Conservation (phyloP, 1,140 invertebrate genomes). For the Temnothorax nylanderi region DNA sequence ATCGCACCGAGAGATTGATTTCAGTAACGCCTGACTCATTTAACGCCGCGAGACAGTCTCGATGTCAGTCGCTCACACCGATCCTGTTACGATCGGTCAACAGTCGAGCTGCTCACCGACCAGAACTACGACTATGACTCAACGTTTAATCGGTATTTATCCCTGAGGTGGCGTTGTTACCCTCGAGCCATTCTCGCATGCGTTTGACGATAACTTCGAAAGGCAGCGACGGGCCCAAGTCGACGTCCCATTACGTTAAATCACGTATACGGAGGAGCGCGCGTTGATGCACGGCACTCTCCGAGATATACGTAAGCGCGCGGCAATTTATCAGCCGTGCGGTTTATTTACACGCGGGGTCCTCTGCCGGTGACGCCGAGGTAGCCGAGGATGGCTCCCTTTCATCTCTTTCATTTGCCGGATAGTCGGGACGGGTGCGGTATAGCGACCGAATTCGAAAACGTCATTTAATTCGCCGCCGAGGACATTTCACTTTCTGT, state of each 20-base stretch:
- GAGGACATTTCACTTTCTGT: conserved; percentile 64
- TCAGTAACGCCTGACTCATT: neutral
- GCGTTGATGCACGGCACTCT: neutral
- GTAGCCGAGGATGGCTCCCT: neutral
- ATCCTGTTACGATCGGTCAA: conserved; percentile 5
- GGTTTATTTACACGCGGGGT: conserved; percentile 68
- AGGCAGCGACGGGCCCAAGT: conserved; percentile 36
- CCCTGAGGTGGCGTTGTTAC: conserved; percentile 32
- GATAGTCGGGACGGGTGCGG: conserved; percentile 27
- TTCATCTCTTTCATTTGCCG: conserved; percentile 64
- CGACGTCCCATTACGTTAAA: conserved; percentile 71
- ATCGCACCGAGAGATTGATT: neutral
- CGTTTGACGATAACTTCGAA: conserved; percentile 60
- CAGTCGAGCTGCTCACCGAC: conserved; percentile 12
- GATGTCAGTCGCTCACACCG: conserved; percentile 26
- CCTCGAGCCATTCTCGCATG: conserved; percentile 29
- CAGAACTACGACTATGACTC: conserved; percentile 3
- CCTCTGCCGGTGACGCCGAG: neutral
- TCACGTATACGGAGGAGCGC: conserved; percentile 49
- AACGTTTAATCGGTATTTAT: conserved; percentile 55
- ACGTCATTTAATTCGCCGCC: conserved; percentile 73
- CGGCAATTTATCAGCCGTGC: conserved; percentile 69
- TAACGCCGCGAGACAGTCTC: neutral
- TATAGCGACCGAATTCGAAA: conserved; percentile 71
- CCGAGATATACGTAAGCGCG: conserved; percentile 33